Evolutionary conservation across 2,113 vertebrate species (phyloP).

Genomic region (Rana temporaria): DNA sequence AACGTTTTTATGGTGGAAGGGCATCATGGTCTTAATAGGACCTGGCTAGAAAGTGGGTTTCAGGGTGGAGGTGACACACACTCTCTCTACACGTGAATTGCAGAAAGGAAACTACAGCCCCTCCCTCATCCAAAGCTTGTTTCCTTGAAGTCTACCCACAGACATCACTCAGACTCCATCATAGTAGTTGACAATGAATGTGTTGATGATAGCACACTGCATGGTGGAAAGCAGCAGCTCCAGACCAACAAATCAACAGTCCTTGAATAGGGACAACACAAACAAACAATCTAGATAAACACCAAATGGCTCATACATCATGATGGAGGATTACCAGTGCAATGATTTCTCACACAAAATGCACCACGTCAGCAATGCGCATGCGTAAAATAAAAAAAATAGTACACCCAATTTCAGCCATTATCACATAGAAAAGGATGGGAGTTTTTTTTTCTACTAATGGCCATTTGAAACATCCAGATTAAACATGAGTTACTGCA

Average conservation of each 20-base stretch:
- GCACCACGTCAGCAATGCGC: conserved; percentile 4
- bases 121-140: not conserved
- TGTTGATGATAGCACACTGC: not conserved
- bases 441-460: not conserved
- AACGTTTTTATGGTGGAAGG: not conserved
- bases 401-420: too few species aligned
- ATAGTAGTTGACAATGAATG: not conserved
- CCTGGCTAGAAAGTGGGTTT: not conserved
- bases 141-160: not conserved
- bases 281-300: conserved; percentile 24
- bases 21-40: not conserved
- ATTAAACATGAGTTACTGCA: conserved; percentile 29
- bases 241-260: conserved; percentile 18
- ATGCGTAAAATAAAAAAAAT: conserved; percentile 16
- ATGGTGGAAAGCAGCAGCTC: not conserved
- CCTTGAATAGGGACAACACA: conserved; percentile 18
- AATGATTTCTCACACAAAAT: not conserved
- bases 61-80: conserved; percentile 25
- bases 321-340: conserved; percentile 4
- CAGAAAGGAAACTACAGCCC: conserved; percentile 3
- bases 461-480: not conserved
- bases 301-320: conserved; percentile 38
- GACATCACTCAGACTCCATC: not conserved
- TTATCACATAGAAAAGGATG: not conserved
- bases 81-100: not conserved